These are phyloP conservation scores for Neodiprion lecontei DNA, from an alignment of 1,140 invertebrate species.

Conservation along the genomic window DNA sequence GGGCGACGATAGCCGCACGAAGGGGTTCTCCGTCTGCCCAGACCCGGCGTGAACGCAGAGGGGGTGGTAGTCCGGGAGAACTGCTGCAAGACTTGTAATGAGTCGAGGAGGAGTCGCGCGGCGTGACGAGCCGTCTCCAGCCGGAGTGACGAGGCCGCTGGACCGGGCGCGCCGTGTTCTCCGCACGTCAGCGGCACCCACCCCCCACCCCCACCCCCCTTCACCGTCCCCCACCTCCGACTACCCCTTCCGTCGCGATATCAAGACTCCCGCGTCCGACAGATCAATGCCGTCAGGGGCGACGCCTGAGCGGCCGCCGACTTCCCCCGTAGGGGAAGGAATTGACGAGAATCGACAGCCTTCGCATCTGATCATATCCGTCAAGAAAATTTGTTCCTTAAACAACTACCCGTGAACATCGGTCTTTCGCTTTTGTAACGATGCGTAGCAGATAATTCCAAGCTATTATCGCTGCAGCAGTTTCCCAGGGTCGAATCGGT, in stretches of 20 bases:
- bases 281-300: slow-evolving; percentile 58
- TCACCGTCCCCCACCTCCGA: slow-evolving; percentile 30
- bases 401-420: slow-evolving; percentile 24
- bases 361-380: too few species aligned
- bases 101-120: slow-evolving; percentile 33
- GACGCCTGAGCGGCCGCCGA: slow-evolving; percentile 51
- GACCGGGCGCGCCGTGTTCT: slow-evolving; percentile 27
- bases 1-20: slow-evolving; percentile 19
- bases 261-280: slow-evolving; percentile 55
- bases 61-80: background rate
- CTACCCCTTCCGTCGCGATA: slow-evolving; percentile 47
- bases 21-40: background rate
- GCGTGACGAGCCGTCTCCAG: slow-evolving; percentile 48
- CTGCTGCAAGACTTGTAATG: slow-evolving; percentile 30
- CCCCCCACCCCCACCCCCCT: slow-evolving; percentile 9
- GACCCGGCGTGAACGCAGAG: slow-evolving; percentile 7
- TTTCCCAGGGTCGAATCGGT: too few species aligned
- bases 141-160: slow-evolving; percentile 44
- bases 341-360: too few species aligned
- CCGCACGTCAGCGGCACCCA: slow-evolving; percentile 12
- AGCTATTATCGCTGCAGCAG: too few species aligned
- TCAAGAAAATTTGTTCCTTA: too few species aligned
- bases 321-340: slow-evolving; percentile 32
- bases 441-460: too few species aligned
- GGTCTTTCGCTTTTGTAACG: background rate